Conservation (phyloP, 2,113 vertebrate genomes). For the crab-eating macaque (Macaca fascicularis) region T2T-MFA8v1.1 NC_088393.1:61968501-61969000, state of each 20-base stretch:
- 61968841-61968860: slow-evolving; percentile 89
- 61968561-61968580: too few relatives aligned
- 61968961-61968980: not conserved
- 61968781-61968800: slow-evolving; percentile 86
- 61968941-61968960: not conserved
- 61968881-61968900: slow-evolving; percentile 89
- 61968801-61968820: slow-evolving; percentile 87
- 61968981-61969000: not conserved
- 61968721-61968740: not conserved
- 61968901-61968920: slow-evolving; percentile 77
- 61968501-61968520: too few relatives aligned
- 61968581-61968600: too few relatives aligned
- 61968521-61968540: too few relatives aligned
- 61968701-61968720: not conserved
- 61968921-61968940: not conserved
- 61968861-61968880: slow-evolving; percentile 89
- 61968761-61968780: slow-evolving; percentile 77
- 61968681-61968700: not conserved
- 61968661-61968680: not conserved
- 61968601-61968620: too few relatives aligned
- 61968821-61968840: slow-evolving; percentile 85
- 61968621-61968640: too few relatives aligned
- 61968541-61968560: too few relatives aligned
- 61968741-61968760: not conserved
- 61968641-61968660: not conserved